A percentile compares a stretch with the other conserved stretches of the same genome.
These are phyloP conservation scores for Pseudorhombus dupliciocellatus DNA, from an alignment of 2,113 vertebrate species.

Conservation along the genomic window DNA sequence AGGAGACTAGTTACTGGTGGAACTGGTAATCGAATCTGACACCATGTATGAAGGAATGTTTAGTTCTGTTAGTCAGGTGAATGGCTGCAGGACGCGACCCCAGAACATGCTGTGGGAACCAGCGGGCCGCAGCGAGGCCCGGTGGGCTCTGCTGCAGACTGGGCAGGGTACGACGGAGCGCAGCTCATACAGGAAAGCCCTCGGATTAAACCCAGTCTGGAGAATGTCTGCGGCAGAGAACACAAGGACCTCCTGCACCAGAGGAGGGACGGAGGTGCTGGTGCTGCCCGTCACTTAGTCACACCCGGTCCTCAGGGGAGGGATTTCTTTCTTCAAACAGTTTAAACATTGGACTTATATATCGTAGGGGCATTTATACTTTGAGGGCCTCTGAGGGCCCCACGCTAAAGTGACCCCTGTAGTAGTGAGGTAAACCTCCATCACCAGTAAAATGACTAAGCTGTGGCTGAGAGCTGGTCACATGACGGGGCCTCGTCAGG, in stretches of 20 bases:
- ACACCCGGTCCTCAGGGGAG: not conserved
- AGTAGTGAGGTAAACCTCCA: too few relatives aligned
- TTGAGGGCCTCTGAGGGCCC: too few relatives aligned
- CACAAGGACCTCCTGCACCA: not conserved
- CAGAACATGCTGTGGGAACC: slow-evolving; percentile 21
- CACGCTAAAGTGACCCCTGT: too few relatives aligned
- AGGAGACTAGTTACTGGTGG: not conserved
- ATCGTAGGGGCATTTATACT: not conserved
- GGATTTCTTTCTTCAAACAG: too few relatives aligned
- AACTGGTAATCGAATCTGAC: not conserved
- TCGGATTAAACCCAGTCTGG: slow-evolving; percentile 18
- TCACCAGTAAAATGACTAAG: too few relatives aligned
- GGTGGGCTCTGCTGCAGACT: not conserved
- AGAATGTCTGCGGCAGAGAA: not conserved
- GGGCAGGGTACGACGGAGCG: slow-evolving; percentile 8
- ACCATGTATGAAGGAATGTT: not conserved
- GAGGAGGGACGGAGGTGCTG: not conserved
- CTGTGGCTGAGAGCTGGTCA: too few relatives aligned
- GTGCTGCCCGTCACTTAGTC: not conserved
- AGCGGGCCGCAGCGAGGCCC: slow-evolving; percentile 5
- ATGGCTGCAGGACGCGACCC: slow-evolving; percentile 10
- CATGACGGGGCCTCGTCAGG: too few relatives aligned
- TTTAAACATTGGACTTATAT: not conserved
- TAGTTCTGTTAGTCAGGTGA: not conserved
- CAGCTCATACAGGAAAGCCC: slow-evolving; percentile 33